phyloP scores from a whole-genome alignment of 2,113 vertebrate genomes.

The Alouatta palliata region DNA sequence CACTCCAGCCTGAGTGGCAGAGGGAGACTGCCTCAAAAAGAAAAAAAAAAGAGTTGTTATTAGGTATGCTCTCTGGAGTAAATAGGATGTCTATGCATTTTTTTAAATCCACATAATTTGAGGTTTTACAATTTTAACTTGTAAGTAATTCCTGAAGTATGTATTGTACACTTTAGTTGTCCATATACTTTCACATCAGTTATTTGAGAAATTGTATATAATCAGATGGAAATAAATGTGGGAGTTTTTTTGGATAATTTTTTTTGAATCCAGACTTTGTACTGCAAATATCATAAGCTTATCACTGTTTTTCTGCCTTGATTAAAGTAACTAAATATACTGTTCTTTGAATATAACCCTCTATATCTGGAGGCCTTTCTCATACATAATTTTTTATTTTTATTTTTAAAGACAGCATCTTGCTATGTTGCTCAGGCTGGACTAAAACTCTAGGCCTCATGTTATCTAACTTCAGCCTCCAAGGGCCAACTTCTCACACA shows the following conservation, averaged over 20 bases:
- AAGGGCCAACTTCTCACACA: no score
- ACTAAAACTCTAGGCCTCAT: no score
- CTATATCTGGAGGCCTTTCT: not conserved
- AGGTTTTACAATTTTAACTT: not conserved
- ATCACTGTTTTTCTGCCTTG: not conserved
- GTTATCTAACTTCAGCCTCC: no score
- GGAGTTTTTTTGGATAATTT: not conserved
- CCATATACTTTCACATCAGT: not conserved
- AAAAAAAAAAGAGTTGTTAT: not conserved
- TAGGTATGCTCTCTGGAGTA: not conserved
- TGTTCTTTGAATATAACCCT: not conserved
- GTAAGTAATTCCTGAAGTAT: not conserved
- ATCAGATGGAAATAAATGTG: not conserved
- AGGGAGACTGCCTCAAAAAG: no score
- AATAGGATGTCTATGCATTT: not conserved
- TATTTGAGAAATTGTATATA: slow-evolving; percentile 38
- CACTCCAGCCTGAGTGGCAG: no score
- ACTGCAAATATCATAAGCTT: not conserved
- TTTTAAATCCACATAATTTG: not conserved
- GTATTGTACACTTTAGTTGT: not conserved
- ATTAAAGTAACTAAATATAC: not conserved
- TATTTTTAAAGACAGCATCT: no score
- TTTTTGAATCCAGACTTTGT: not conserved
- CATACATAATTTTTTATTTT: not conserved
- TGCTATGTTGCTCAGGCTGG: no score